Evolutionary conservation across 2,113 vertebrate genomes (phyloP).

Genomic region (Hystrix brachyura): DNA sequence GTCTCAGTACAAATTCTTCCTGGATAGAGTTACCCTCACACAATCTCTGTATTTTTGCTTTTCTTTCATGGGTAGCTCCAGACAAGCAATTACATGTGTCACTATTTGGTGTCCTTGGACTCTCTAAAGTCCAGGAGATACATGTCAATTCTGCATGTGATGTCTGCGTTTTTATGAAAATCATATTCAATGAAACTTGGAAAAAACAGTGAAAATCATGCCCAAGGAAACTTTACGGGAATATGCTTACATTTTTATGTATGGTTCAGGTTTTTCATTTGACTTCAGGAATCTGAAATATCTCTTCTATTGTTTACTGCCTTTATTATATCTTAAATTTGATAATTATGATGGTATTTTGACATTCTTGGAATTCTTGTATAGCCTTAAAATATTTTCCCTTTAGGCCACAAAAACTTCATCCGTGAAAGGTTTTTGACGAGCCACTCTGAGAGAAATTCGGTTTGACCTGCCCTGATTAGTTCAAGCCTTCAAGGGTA

Average conservation of each 20-base stretch:
- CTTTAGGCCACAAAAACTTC: neutral
- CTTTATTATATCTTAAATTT: conserved; percentile 7
- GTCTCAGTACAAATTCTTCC: neutral
- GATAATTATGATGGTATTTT: neutral
- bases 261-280: neutral
- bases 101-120: neutral
- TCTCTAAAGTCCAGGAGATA: neutral
- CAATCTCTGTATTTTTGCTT: neutral
- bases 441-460: neutral
- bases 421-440: neutral
- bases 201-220: neutral
- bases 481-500: neutral
- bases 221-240: neutral
- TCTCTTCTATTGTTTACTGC: neutral
- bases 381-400: neutral
- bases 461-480: neutral
- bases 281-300: neutral
- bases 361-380: neutral
- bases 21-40: neutral
- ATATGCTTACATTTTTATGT: neutral
- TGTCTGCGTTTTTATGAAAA: neutral
- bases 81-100: neutral
- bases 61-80: neutral
- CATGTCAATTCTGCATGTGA: neutral
- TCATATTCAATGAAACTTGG: neutral